These are phyloP conservation scores for Aurelia aurita DNA, from an alignment of 30 jellyfish, hydroid and myxozoan species.

Conservation along the genomic window DNA sequence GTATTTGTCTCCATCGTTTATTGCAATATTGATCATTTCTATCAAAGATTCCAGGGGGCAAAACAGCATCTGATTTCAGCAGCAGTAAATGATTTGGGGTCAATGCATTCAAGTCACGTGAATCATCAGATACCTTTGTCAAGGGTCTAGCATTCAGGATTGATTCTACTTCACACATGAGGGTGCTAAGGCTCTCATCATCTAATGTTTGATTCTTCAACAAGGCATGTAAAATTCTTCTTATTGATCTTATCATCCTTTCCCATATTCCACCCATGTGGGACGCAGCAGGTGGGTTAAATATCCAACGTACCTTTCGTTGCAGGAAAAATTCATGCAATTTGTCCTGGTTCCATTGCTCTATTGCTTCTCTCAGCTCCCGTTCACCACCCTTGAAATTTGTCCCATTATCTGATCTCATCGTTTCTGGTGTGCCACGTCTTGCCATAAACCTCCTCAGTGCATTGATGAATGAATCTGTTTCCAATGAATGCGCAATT, in stretches of 20 bases:
- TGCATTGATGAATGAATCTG: conserved; percentile 36
- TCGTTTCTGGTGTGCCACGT: conserved; percentile 41
- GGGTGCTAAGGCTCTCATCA: conserved; percentile 43
- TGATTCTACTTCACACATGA: conserved; percentile 47
- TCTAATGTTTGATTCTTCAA: conserved; percentile 31
- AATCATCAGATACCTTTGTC: conserved; percentile 25
- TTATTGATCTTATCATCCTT: conserved; percentile 23
- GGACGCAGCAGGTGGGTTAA: conserved; percentile 19
- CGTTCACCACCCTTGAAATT: conserved; percentile 57
- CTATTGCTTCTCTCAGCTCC: conserved; percentile 43
- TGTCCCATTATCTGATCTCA: conserved; percentile 47
- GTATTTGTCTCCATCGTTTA: conserved; percentile 46
- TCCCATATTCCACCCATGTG: conserved; percentile 61
- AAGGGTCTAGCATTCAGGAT: conserved; percentile 48
- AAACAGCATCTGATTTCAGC: conserved; percentile 5
- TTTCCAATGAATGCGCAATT: conserved; percentile 8
- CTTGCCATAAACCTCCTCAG: conserved; percentile 60
- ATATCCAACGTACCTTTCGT: conserved; percentile 14
- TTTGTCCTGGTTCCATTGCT: conserved; percentile 25
- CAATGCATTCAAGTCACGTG: conserved; percentile 34
- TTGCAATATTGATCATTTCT: conserved; percentile 13
- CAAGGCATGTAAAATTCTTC: conserved; percentile 18
- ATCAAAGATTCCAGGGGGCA: conserved; percentile 37
- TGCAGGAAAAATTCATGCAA: neutral
- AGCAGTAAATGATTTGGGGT: conserved; percentile 48